Conservation (phyloP, 2,113 vertebrate species). For the Macaca fascicularis region DNA sequence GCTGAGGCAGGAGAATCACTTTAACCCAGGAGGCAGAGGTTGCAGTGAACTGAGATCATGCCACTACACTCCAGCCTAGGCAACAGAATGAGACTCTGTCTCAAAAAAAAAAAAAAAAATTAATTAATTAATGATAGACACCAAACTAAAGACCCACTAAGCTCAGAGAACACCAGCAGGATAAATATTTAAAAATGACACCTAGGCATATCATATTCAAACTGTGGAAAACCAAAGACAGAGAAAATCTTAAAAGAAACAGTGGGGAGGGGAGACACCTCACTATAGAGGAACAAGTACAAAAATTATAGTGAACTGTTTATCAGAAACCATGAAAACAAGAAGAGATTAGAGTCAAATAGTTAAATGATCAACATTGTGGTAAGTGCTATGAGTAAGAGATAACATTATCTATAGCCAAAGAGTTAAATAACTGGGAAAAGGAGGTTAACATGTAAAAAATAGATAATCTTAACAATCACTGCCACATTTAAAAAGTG, state of each 20-base stretch:
- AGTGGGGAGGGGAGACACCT: background rate
- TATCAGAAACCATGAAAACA: background rate
- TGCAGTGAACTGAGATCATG: no score
- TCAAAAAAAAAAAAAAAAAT: no score
- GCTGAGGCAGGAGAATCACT: no score
- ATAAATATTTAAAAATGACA: constrained; percentile 5
- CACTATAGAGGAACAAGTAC: background rate
- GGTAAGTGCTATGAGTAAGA: background rate
- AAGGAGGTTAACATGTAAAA: background rate
- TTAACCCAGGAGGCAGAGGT: no score
- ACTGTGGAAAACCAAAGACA: background rate
- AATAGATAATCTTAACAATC: background rate
- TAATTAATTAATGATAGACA: background rate
- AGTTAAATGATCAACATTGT: background rate
- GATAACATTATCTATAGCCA: background rate
- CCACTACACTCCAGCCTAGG: no score
- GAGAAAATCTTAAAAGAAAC: background rate
- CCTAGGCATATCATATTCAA: background rate
- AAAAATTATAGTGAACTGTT: background rate
- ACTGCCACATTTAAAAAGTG: background rate
- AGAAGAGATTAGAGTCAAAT: background rate
- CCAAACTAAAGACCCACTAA: background rate
- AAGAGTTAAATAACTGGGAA: background rate
- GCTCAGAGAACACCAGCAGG: background rate
- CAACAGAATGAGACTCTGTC: no score